Conservation (phyloP, 2,888 invertebrate species). For the Pyrochroa serraticornis region DNA sequence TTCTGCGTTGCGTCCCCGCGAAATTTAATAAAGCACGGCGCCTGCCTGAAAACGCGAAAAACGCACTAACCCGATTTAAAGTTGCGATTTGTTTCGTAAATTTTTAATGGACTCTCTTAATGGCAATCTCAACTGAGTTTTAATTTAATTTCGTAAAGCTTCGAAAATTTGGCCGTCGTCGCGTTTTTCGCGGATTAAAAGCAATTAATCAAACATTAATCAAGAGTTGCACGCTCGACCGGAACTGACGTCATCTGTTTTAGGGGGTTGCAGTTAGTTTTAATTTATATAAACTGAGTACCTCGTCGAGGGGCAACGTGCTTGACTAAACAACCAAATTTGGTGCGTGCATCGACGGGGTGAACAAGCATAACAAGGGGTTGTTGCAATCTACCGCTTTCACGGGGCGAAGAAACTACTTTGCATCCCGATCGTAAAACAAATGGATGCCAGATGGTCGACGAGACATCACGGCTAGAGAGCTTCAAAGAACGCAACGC, state of each 20-base stretch:
- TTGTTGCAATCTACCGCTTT: conserved; percentile 24
- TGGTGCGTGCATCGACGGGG: conserved; percentile 13
- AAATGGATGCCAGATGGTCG: conserved; percentile 37
- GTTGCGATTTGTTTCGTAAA: conserved; percentile 33
- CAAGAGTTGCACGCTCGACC: conserved; percentile 43
- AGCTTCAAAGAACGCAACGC: conserved; percentile 22
- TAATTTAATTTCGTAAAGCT: conserved; percentile 30
- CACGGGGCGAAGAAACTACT: conserved; percentile 20
- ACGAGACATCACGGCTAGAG: conserved; percentile 30
- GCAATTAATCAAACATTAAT: conserved; percentile 51
- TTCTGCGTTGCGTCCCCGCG: no score
- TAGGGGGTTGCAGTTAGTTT: conserved; percentile 29
- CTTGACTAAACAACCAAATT: conserved; percentile 33
- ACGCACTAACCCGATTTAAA: conserved; percentile 26
- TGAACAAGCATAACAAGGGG: conserved; percentile 31
- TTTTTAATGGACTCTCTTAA: conserved; percentile 34
- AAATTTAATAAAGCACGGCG: no score
- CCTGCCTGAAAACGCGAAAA: no score
- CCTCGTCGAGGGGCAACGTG: conserved; percentile 22
- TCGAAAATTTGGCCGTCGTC: conserved; percentile 13
- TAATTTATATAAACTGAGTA: conserved; percentile 32
- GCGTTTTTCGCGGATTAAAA: conserved; percentile 32
- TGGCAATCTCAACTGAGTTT: conserved; percentile 33
- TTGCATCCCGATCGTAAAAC: conserved; percentile 33
- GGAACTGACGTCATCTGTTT: conserved; percentile 34